These are phyloP conservation scores for Heteromormyrus szaboi DNA, from an alignment of 2,797 vertebrate genomes.

Conservation along the genomic window DNA sequence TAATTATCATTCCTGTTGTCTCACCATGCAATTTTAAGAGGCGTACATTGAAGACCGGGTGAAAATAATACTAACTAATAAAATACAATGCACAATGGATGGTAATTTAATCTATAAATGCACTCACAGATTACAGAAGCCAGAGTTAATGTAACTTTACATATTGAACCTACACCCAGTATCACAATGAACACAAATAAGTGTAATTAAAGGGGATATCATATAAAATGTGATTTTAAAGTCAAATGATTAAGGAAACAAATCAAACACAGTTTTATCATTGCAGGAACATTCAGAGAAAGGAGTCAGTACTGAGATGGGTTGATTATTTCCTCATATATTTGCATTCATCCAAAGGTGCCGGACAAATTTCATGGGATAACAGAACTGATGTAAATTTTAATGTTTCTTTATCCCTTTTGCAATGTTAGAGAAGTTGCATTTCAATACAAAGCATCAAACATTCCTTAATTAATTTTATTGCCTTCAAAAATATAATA, in stretches of 20 bases:
- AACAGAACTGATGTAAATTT: neutral
- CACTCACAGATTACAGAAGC: neutral
- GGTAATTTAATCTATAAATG: neutral
- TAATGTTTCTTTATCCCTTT: neutral
- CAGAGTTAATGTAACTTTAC: neutral
- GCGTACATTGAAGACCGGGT: neutral
- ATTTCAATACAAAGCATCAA: neutral
- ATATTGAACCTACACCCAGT: neutral
- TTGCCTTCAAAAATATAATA: neutral
- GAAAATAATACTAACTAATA: neutral
- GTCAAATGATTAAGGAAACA: neutral
- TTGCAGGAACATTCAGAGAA: neutral
- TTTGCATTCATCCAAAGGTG: constrained; percentile 16
- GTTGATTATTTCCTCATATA: constrained; percentile 11
- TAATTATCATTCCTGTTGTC: neutral
- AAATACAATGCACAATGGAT: neutral
- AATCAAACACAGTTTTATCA: neutral
- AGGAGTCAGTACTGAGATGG: neutral
- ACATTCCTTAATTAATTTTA: neutral
- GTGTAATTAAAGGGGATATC: neutral
- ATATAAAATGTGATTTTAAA: neutral
- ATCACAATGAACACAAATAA: neutral
- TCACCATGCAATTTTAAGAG: neutral
- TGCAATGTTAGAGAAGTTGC: neutral
- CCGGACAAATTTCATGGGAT: neutral